Base-by-base conservation (phyloP, 2,797 vertebrate species). In the Labeo calbasu region DNA sequence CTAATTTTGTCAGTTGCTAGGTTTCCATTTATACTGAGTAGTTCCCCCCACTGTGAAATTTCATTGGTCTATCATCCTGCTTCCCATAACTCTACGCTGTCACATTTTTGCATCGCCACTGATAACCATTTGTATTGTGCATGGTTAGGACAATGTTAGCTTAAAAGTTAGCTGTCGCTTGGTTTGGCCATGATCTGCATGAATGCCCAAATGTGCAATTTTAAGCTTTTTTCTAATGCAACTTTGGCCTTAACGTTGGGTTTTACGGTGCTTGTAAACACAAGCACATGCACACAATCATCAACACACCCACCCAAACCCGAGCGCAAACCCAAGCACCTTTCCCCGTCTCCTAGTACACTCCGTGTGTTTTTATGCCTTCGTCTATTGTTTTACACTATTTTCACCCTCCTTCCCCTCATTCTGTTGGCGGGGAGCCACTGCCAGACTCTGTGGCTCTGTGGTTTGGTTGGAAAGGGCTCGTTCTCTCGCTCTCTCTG, bases 401-500 rank as follows among this genome's bases (percentile, higher is more conserved):
- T 15, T 63, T 68, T 57, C 78, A 78, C 32, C 75, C 57, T 73
- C 75, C 69, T 70, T 82, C 28, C 19, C 40, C 51, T 81, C 36
- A 15, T 48, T 68, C 61, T 77, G 59, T 76, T 83, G 81, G 81
- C 59, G 48, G n/a, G 61, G n/a, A 76, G 61, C 81, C 81, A n/a
- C 65, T 78, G 75, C 82, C 82, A 78, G 76, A 77, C 32, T 77
- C 73, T 83, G 82, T 77, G 82, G 82, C 82, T 84, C 43, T 78
- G 82, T 77, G 82, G 82, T 78, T 84, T 78, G 82, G 75, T 84
- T 68, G 82, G 82, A 83, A 83, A 83, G 82, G 50, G n/a, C 50
- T 77, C 15, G 2, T 68, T 84, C 65, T 78, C 75, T 77, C 13
- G 13, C 75, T 77, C 82, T 83, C 70, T 65, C 81, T 55, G 65